Evolutionary conservation across 2,888 invertebrate genomes (phyloP).

Genomic region (Plemyria rubiginata): DNA sequence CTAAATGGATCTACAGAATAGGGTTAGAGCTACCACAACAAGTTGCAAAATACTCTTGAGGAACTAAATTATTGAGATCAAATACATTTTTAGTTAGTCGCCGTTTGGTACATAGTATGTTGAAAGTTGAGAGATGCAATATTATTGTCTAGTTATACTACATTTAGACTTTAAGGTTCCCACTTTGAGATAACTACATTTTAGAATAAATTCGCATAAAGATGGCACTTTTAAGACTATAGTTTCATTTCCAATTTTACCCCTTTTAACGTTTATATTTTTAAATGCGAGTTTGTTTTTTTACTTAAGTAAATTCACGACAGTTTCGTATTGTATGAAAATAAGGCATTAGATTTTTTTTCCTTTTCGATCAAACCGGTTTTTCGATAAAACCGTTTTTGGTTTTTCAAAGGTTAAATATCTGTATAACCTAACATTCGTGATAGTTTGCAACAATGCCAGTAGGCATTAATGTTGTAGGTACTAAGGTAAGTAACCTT

Average conservation of each 20-base stretch:
- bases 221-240: constrained; percentile 29
- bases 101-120: constrained; percentile 24
- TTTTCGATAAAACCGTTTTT: too few relatives aligned
- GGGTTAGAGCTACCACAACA: neutral
- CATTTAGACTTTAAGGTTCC: neutral
- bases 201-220: constrained; percentile 15
- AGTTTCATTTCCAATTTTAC: constrained; percentile 2
- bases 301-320: neutral
- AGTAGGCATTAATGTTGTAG: too few relatives aligned
- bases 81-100: constrained; percentile 48
- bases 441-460: too few relatives aligned
- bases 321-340: too few relatives aligned
- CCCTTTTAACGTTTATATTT: neutral
- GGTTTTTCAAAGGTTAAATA: too few relatives aligned
- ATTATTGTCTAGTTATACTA: neutral
- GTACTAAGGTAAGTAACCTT: too few relatives aligned
- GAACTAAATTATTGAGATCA: constrained; percentile 7
- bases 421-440: too few relatives aligned
- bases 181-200: constrained; percentile 3
- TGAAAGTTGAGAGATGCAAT: constrained; percentile 1
- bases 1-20: neutral
- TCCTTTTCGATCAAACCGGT: too few relatives aligned
- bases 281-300: neutral
- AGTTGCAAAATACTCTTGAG: neutral
- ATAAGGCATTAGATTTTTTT: too few relatives aligned